Conservation (phyloP, 2,888 invertebrate genomes). For the Brenthis hecate region DNA sequence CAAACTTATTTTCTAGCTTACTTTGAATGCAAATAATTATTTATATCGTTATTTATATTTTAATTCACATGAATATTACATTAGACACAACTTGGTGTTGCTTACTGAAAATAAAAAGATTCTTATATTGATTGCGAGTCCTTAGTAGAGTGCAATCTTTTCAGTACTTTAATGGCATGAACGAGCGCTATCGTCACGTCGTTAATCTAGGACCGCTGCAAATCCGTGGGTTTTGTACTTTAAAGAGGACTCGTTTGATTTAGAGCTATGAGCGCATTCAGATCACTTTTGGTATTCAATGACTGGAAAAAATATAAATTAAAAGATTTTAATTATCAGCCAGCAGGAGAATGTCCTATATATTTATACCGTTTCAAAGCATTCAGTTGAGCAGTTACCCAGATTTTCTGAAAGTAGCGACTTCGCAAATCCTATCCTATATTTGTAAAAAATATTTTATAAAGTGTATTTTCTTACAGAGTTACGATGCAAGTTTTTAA, state of each 20-base stretch:
- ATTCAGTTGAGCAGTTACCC: background rate
- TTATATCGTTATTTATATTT: too few species aligned
- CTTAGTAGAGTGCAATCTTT: background rate
- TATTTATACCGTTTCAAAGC: background rate
- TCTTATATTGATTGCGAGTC: background rate
- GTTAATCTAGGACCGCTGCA: conserved; percentile 18
- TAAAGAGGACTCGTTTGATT: conserved; percentile 19
- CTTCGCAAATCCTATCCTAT: too few species aligned
- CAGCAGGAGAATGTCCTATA: background rate
- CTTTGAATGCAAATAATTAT: too few species aligned
- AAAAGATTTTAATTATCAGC: conserved; percentile 11
- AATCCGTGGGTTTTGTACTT: conserved; percentile 16
- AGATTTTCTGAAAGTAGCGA: background rate
- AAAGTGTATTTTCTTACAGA: background rate
- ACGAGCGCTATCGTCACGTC: conserved; percentile 14
- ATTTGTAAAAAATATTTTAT: background rate
- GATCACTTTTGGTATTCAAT: conserved; percentile 1
- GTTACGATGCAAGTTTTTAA: conserved; percentile 14
- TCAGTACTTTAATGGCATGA: conserved; percentile 13
- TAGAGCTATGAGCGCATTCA: conserved; percentile 21
- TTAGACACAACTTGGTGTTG: background rate
- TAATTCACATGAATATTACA: background rate
- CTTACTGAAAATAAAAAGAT: background rate
- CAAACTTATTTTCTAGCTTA: too few species aligned
- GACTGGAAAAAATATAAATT: conserved; percentile 16